Conservation (phyloP, 2,888 invertebrate genomes). For the Dynastes grantii region DNA sequence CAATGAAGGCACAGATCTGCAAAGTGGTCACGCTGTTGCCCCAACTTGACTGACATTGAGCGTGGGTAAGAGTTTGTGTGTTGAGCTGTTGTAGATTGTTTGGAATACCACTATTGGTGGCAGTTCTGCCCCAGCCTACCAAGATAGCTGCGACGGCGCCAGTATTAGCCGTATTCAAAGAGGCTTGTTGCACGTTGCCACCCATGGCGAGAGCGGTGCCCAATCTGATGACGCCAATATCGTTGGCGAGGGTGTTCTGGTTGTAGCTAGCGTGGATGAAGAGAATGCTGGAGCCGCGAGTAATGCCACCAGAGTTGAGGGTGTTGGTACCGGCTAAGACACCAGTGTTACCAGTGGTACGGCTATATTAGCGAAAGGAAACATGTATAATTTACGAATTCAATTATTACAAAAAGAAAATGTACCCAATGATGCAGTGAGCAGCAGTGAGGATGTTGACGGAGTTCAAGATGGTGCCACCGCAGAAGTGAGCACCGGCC, state of each 20-base stretch:
- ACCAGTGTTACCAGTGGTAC: conserved; percentile 9
- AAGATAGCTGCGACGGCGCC: conserved; percentile 45
- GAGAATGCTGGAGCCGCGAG: conserved; percentile 67
- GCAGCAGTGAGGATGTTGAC: conserved; percentile 73
- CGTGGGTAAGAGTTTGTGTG: conserved; percentile 71
- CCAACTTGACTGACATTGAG: conserved; percentile 71
- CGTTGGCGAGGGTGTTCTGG: conserved; percentile 54
- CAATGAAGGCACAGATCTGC: conserved; percentile 76
- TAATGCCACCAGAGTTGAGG: conserved; percentile 69
- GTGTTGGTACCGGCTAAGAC: conserved; percentile 73
- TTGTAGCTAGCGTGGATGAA: conserved; percentile 71
- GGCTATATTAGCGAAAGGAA: neutral
- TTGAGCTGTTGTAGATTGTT: conserved; percentile 74
- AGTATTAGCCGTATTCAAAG: conserved; percentile 35
- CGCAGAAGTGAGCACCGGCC: conserved; percentile 71
- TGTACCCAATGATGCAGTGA: conserved; percentile 66
- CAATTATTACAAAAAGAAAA: too few species aligned
- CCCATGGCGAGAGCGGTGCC: conserved; percentile 46
- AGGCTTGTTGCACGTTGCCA: conserved; percentile 51
- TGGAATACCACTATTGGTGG: conserved; percentile 74
- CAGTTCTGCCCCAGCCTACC: conserved; percentile 59
- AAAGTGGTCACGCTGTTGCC: conserved; percentile 68
- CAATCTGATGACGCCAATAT: conserved; percentile 55
- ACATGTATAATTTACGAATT: too few species aligned
- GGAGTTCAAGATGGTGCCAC: conserved; percentile 71